These are phyloP conservation scores for Anguilla marmorata DNA, from an alignment of 2,797 vertebrate genomes.

Conservation along the genomic window DNA sequence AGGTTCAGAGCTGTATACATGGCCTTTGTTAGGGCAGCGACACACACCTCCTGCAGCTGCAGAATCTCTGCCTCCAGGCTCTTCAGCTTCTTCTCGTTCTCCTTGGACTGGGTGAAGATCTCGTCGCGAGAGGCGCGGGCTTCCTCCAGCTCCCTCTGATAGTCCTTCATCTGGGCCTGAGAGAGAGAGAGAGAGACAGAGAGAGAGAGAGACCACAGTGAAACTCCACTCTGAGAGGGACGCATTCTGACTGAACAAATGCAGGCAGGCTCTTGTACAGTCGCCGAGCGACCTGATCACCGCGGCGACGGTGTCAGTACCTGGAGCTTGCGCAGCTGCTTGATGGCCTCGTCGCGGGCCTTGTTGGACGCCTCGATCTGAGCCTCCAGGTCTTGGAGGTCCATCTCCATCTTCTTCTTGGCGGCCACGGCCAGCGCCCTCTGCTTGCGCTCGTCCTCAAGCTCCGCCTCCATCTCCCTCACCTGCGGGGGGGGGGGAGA, in stretches of 20 bases:
- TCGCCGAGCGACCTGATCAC: neutral
- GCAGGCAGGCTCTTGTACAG: neutral
- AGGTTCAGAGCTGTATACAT: too few species aligned
- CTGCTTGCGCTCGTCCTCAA: conserved; percentile 97
- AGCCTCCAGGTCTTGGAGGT: conserved; percentile 90
- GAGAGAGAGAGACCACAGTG: neutral
- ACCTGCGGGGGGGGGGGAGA: conserved; percentile 72
- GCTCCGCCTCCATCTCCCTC: conserved; percentile 91
- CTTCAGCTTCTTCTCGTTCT: conserved; percentile 97
- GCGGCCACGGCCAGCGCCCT: conserved; percentile 85
- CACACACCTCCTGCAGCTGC: conserved; percentile 88
- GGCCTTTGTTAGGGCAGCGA: too few species aligned
- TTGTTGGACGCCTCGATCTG: conserved; percentile 96
- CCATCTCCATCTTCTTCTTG: conserved; percentile 98
- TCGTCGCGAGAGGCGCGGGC: conserved; percentile 93
- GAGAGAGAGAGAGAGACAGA: neutral
- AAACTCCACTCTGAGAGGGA: neutral
- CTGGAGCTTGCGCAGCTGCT: conserved; percentile 96
- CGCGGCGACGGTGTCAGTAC: conserved; percentile 55
- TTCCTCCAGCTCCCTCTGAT: conserved; percentile 94
- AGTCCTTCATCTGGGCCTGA: conserved; percentile 97
- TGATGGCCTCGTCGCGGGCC: conserved; percentile 95
- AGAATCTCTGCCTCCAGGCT: conserved; percentile 94
- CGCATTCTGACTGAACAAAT: neutral
- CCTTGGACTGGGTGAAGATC: conserved; percentile 93